These are phyloP conservation scores for Porites rus DNA, from an alignment of 92 coral and sea anemone genomes.

Conservation along the genomic window DNA sequence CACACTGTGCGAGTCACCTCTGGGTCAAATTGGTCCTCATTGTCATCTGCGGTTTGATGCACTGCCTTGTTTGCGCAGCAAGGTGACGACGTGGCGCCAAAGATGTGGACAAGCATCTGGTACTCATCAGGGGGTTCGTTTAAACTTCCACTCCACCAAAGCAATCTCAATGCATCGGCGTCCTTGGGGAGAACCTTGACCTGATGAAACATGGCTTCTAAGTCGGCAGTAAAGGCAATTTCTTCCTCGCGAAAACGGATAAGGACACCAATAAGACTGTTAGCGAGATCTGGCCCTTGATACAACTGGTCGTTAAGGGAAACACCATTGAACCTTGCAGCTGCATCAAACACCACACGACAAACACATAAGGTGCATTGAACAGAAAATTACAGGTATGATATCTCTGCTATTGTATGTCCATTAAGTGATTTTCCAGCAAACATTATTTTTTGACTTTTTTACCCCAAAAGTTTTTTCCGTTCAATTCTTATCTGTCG, in stretches of 20 bases:
- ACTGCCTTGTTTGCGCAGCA: no score
- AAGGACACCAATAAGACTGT: conserved; percentile 35
- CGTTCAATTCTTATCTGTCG: no score
- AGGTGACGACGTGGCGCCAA: no score
- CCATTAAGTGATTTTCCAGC: no score
- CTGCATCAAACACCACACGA: no score
- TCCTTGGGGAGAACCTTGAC: conserved; percentile 22
- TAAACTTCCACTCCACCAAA: not conserved
- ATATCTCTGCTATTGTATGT: no score
- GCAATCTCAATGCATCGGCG: conserved; percentile 12
- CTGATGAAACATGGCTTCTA: conserved; percentile 30
- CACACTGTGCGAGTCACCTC: conserved; percentile 21
- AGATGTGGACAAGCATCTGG: no score
- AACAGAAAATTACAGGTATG: no score
- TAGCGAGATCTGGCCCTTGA: conserved; percentile 35
- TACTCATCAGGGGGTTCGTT: not conserved
- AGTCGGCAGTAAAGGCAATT: conserved; percentile 2
- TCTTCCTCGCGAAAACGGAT: conserved; percentile 47
- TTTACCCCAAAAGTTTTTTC: no score
- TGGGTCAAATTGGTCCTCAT: conserved; percentile 5
- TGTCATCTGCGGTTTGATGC: not conserved
- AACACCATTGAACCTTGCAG: conserved; percentile 13
- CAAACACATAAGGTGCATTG: no score
- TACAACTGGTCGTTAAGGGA: conserved; percentile 45
- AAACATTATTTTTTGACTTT: no score